A percentile compares a stretch with the other conserved stretches of the same genome.
Conservation (phyloP, 2,888 invertebrate genomes). For the Ceriagrion tenellum region DNA sequence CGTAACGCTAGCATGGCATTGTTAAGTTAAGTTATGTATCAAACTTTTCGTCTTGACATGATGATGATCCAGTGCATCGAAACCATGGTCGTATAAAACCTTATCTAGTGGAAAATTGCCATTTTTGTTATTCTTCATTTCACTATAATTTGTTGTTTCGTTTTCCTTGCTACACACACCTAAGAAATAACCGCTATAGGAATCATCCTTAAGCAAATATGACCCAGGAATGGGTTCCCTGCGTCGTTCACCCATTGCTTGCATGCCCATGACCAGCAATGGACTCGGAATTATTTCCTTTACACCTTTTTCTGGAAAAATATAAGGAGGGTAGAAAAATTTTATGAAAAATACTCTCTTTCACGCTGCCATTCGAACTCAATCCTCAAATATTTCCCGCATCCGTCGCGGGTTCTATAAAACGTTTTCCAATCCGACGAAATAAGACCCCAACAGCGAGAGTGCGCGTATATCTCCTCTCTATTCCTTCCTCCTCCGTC, state of each 20-base stretch:
- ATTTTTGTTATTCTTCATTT: too few species aligned
- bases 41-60: too few species aligned
- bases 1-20: too few species aligned
- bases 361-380: conserved; percentile 21
- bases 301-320: background rate
- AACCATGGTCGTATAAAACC: too few species aligned
- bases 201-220: too few species aligned
- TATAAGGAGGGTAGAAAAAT: background rate
- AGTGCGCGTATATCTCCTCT: background rate
- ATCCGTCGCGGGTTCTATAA: conserved; percentile 7
- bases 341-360: conserved; percentile 11
- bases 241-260: background rate
- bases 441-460: background rate
- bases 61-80: too few species aligned
- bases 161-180: too few species aligned
- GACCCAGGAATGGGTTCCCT: too few species aligned
- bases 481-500: background rate
- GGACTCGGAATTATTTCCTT: background rate
- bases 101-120: too few species aligned
- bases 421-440: background rate
- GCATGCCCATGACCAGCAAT: background rate
- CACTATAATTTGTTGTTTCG: too few species aligned
- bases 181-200: too few species aligned
- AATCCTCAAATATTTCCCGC: conserved; percentile 55
- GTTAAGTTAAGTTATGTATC: too few species aligned